Percentiles rank a stretch among this genome's conserved stretches.
Conservation (phyloP, 2,113 vertebrate species). For the Hippocampus guttulatus region DNA sequence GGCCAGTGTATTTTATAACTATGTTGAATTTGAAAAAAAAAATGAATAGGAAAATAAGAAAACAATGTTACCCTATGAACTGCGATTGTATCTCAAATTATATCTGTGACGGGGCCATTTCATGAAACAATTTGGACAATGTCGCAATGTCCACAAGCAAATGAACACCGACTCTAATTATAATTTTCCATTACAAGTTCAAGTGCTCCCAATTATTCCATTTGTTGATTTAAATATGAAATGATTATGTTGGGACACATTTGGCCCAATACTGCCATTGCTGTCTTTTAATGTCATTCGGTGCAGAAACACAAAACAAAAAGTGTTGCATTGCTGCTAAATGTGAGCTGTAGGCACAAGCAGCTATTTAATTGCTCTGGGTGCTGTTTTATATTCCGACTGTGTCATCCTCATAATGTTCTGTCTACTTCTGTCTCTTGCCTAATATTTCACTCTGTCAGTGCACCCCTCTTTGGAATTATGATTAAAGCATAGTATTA, state of each 20-base stretch:
- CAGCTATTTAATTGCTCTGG: slow-evolving; percentile 7
- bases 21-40: background rate
- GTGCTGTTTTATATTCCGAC: slow-evolving; percentile 6
- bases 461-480: slow-evolving; percentile 4
- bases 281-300: background rate
- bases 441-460: slow-evolving; percentile 4
- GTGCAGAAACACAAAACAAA: slow-evolving; percentile 2
- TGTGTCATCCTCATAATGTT: slow-evolving; percentile 5
- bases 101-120: background rate
- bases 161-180: background rate
- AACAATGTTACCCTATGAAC: background rate
- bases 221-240: slow-evolving; percentile 1
- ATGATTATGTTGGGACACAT: slow-evolving; percentile 1
- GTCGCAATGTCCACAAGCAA: background rate
- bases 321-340: background rate
- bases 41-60: background rate
- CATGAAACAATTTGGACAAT: background rate
- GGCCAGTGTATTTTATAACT: background rate
- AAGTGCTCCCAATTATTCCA: slow-evolving; percentile 1
- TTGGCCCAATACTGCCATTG: background rate
- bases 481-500: background rate
- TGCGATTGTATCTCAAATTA: background rate
- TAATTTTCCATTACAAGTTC: background rate
- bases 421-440: slow-evolving; percentile 3
- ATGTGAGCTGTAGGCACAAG: slow-evolving; percentile 11